Evolutionary conservation across 2,888 invertebrate genomes (phyloP), one percentile per base, ranked within the genome.

Genomic region (Microctonus brassicae): DNA sequence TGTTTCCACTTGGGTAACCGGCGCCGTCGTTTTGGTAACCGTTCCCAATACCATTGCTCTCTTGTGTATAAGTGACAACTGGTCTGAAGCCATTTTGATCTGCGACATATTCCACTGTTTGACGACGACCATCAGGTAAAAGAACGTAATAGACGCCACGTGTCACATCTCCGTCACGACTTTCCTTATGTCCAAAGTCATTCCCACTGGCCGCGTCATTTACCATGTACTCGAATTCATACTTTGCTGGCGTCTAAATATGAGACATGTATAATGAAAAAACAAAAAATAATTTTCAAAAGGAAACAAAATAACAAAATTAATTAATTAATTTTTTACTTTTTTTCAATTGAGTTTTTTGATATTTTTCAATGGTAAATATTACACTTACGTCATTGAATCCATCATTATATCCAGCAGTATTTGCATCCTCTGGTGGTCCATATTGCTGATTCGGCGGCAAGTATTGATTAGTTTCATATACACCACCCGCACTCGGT

Each of bases 51-150:
- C 79, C 80, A 24, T 74, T 42, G 13, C 80, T 80, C 61, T 83
- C 84, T 80, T 92, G 92, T 83, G 92, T 91, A 83, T 93, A 93
- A 1, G 91, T 90, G 72, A 93, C 91, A 79, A 90, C 91, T 34
- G 93, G 93, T 76, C 91, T 90, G 88, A 91, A 93, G 0, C 93
- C 93, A 62, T 91, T 89, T 80, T 91, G 89, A 79, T 93, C 93
- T 7, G 93, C 93, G 81, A 92, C 92, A 86, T 93, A 93, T 78
- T 91, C 90, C 0, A 93, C 93, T 61, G 91, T 92, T 89, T 91
- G 89, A 52, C 82, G 80, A 73, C 84, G 82, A 36, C 88, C 88
- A 75, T 86, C 88, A 73, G 85, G 88, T 29, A 89, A 81, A 17
- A 88, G 80, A 24, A 89, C 88, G 79, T 87, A 87, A 81, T 88